A percentile compares a stretch with the other conserved stretches of the same genome.
Evolutionary conservation across 1,140 invertebrate species (phyloP).

Genomic region (Tigriopus japonicus): DNA sequence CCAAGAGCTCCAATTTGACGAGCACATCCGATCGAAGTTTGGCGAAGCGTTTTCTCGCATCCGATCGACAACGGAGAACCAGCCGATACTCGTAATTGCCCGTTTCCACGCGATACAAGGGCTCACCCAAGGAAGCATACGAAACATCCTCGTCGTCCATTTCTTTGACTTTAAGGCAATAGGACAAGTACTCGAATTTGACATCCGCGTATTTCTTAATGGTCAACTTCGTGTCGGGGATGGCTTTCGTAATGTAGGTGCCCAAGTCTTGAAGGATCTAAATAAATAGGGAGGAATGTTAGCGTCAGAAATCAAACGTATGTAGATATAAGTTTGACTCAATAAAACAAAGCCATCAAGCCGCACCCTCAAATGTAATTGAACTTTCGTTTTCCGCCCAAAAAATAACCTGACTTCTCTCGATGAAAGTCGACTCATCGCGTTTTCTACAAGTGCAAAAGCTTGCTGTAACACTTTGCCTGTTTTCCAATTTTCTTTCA

Average conservation of each 20-base stretch:
- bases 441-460: no score
- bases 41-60: slow-evolving; percentile 73
- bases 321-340: no score
- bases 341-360: no score
- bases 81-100: slow-evolving; percentile 96
- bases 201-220: slow-evolving; percentile 93
- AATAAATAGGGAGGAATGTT: no score
- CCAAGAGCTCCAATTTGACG: slow-evolving; percentile 86
- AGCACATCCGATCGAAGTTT: slow-evolving; percentile 80
- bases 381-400: no score
- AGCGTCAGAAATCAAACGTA: no score
- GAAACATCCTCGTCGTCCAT: slow-evolving; percentile 97
- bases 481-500: no score
- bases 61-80: slow-evolving; percentile 80
- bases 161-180: slow-evolving; percentile 86
- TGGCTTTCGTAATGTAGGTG: slow-evolving; percentile 89
- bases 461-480: no score
- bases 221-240: slow-evolving; percentile 90
- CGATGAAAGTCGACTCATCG: no score
- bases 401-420: no score
- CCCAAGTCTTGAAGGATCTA: slow-evolving; percentile 79
- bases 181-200: slow-evolving; percentile 96
- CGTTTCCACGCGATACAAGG: slow-evolving; percentile 88
- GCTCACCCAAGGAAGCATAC: slow-evolving; percentile 82
- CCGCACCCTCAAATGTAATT: no score